phyloP scores from a whole-genome alignment of 1,140 invertebrate genomes.

The Venustaconcha ellipsiformis region DNA sequence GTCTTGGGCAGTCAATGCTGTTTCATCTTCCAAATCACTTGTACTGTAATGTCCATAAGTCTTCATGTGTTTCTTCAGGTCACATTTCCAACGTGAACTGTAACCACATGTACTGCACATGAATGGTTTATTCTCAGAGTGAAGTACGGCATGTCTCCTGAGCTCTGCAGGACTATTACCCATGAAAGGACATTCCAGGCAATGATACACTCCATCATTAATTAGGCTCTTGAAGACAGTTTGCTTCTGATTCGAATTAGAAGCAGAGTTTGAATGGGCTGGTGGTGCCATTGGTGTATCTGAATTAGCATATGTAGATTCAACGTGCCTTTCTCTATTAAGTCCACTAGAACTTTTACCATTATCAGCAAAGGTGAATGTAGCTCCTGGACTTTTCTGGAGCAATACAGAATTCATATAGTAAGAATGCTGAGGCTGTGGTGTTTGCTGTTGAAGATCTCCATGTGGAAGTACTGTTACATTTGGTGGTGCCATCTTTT shows the following conservation, averaged over 20 bases:
- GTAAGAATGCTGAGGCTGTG: constrained; percentile 26
- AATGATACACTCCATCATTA: constrained; percentile 57
- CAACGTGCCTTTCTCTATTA: not conserved
- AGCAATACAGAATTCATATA: constrained; percentile 1
- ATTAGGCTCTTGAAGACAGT: constrained; percentile 49
- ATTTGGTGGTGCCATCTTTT: constrained; percentile 55
- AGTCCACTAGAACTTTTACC: constrained; percentile 5
- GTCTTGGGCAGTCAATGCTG: not conserved
- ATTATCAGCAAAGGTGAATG: constrained; percentile 7
- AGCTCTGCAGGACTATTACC: constrained; percentile 65
- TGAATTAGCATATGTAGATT: not conserved
- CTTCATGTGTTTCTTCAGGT: constrained; percentile 67
- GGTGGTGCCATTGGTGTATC: constrained; percentile 10
- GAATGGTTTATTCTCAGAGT: constrained; percentile 67
- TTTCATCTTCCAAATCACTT: constrained; percentile 1
- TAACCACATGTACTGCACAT: constrained; percentile 64
- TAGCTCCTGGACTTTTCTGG: constrained; percentile 6
- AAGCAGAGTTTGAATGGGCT: not conserved
- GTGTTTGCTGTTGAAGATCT: constrained; percentile 38
- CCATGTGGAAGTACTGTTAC: constrained; percentile 56
- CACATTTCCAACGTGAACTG: constrained; percentile 67
- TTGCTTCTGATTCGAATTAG: constrained; percentile 15
- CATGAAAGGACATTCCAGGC: constrained; percentile 65
- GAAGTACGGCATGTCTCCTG: constrained; percentile 62
- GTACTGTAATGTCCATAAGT: constrained; percentile 57